Conservation (phyloP, 2,888 invertebrate species). For the Neuroscelio doddi region DNA sequence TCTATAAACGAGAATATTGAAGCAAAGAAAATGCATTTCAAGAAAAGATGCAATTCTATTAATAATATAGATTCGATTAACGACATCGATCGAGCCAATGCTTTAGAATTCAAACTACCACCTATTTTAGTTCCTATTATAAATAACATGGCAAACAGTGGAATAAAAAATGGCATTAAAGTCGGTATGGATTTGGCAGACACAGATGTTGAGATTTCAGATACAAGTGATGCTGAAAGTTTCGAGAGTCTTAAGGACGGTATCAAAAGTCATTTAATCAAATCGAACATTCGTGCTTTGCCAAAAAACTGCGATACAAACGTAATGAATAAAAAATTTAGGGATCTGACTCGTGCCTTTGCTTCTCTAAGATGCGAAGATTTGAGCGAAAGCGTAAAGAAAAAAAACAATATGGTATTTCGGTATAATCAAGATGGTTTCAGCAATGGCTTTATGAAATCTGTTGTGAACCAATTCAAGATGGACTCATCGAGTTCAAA, state of each 20-base stretch:
- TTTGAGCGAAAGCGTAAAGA: conserved; percentile 10
- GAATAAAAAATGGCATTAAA: conserved; percentile 25
- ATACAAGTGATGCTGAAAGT: conserved; percentile 62
- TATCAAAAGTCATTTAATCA: conserved; percentile 56
- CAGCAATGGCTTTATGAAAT: conserved; percentile 43
- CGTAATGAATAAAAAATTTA: background rate
- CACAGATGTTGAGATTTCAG: conserved; percentile 17
- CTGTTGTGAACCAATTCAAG: conserved; percentile 40
- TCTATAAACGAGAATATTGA: conserved; percentile 64
- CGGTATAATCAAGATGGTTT: conserved; percentile 13
- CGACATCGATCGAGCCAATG: conserved; percentile 51
- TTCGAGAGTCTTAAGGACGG: conserved; percentile 62
- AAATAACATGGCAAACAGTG: conserved; percentile 73
- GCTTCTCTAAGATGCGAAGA: conserved; percentile 12
- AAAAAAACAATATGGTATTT: background rate
- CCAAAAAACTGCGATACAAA: conserved; percentile 40
- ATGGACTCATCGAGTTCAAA: conserved; percentile 56
- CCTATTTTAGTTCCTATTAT: conserved; percentile 82
- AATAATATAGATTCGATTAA: conserved; percentile 59
- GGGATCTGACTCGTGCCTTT: background rate
- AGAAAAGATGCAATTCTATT: conserved; percentile 61
- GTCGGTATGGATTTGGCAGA: conserved; percentile 13
- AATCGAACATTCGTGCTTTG: conserved; percentile 32
- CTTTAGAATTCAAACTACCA: conserved; percentile 75
- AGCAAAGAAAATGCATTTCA: conserved; percentile 59